Conservation (phyloP, 2,797 vertebrate species). For the Pogoniulus pusillus region DNA sequence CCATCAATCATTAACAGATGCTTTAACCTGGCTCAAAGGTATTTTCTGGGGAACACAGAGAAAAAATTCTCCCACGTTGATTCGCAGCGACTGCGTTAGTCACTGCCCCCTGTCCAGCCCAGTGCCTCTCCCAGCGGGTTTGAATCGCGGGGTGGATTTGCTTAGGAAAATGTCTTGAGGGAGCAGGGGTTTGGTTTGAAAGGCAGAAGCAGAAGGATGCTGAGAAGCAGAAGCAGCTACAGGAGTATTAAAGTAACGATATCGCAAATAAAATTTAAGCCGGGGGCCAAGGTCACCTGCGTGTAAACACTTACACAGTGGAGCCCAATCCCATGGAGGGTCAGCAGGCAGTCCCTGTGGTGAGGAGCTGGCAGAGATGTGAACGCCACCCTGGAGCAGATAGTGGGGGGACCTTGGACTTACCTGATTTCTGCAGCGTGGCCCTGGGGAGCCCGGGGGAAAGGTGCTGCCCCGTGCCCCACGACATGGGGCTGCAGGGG, state of each 20-base stretch:
- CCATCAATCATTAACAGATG: slow-evolving; percentile 2
- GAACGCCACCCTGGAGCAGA: background rate
- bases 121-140: background rate
- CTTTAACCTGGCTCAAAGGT: slow-evolving; percentile 8
- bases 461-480: slow-evolving; percentile 71
- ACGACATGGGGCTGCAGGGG: slow-evolving; percentile 65
- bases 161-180: background rate
- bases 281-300: background rate
- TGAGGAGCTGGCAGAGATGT: rapidly evolving
- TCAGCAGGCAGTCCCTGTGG: background rate
- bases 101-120: background rate
- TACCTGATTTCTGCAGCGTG: slow-evolving; percentile 88
- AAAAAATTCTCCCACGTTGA: background rate
- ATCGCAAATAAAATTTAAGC: background rate
- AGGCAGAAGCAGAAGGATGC: background rate
- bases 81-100: background rate
- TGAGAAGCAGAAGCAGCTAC: background rate
- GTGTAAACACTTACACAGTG: rapidly evolving
- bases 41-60: background rate
- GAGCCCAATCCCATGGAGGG: background rate
- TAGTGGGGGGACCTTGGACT: slow-evolving; percentile 31
- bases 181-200: rapidly evolving
- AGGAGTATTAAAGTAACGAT: background rate
- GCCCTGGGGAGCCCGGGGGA: slow-evolving; percentile 78
- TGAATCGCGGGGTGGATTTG: background rate